phyloP scores from a whole-genome alignment of 2,113 vertebrate species.

The Microtus pennsylvanicus region DNA sequence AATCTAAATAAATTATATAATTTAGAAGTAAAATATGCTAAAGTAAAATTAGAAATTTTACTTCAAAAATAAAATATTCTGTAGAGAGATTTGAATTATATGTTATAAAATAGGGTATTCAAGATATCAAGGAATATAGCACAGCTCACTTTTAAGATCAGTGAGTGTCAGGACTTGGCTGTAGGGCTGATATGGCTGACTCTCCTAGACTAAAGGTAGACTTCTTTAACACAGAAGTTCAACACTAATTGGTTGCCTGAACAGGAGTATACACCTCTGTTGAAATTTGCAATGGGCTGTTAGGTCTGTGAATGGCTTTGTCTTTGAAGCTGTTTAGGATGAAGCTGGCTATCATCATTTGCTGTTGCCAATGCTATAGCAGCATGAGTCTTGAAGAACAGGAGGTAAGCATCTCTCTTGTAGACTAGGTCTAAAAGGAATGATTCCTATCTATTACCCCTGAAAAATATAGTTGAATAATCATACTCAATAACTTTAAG shows the following conservation, averaged over 20 bases:
- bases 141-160: background rate
- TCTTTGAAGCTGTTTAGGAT: background rate
- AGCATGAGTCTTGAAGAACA: accelerated
- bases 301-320: background rate
- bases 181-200: background rate
- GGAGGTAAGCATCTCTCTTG: background rate
- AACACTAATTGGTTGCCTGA: background rate
- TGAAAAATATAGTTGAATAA: background rate
- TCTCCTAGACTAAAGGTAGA: background rate
- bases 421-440: background rate
- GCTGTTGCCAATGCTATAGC: background rate
- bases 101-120: background rate
- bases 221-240: background rate
- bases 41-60: background rate
- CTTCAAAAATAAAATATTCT: background rate
- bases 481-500: background rate
- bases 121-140: background rate
- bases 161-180: background rate
- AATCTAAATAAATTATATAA: background rate
- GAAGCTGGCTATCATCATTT: background rate
- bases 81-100: background rate
- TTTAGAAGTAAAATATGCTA: background rate
- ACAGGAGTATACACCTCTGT: background rate
- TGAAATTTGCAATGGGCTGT: background rate
- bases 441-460: background rate